These are phyloP conservation scores for Eulemur macaco DNA, from an alignment of 2,113 vertebrate genomes.

Conservation along the genomic window DNA sequence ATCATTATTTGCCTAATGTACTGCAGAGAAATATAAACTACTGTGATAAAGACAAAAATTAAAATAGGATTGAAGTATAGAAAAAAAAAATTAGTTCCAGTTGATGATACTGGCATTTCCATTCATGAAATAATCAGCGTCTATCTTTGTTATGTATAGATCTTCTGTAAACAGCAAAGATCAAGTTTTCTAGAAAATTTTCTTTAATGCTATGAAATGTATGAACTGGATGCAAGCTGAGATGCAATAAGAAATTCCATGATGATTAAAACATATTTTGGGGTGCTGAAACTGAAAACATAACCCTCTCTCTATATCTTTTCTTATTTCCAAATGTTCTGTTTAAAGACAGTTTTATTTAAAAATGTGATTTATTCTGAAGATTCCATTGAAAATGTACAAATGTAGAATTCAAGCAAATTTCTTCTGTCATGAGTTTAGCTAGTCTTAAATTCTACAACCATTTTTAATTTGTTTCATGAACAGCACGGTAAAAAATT, in stretches of 20 bases:
- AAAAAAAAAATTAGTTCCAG: not conserved
- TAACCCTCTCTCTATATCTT: not conserved
- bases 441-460: not conserved
- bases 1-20: not conserved
- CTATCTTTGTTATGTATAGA: not conserved
- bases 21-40: conserved; percentile 19
- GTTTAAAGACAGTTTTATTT: not conserved
- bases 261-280: not conserved
- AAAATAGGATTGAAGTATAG: not conserved
- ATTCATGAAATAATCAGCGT: not conserved
- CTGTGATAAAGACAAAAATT: conserved; percentile 19
- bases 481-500: not conserved
- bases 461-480: not conserved
- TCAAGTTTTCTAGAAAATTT: not conserved
- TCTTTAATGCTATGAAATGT: not conserved
- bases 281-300: not conserved
- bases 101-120: not conserved
- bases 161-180: not conserved
- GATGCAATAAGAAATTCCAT: not conserved
- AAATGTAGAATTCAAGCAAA: not conserved
- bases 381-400: not conserved
- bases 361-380: not conserved
- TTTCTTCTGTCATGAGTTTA: not conserved
- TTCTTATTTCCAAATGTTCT: not conserved
- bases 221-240: not conserved